Conservation (phyloP, 2,888 invertebrate species). For the Marronus borbonicus region DNA sequence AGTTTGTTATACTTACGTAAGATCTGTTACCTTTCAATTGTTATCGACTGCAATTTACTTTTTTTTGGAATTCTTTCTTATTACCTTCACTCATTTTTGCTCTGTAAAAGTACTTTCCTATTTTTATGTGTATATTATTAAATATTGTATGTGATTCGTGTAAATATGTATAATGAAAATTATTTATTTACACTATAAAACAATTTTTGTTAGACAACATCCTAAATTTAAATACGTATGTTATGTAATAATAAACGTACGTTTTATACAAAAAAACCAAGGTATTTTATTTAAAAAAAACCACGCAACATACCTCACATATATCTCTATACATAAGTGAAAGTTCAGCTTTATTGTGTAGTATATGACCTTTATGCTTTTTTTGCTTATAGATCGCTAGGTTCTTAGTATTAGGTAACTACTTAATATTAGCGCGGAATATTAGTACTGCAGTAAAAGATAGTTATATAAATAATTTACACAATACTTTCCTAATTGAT, state of each 20-base stretch:
- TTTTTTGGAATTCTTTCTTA: conserved; percentile 3
- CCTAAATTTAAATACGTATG: conserved; percentile 44
- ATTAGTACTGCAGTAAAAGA: conserved; percentile 40
- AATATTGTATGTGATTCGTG: conserved; percentile 49
- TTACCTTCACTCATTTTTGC: conserved; percentile 5
- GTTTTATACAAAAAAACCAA: conserved; percentile 48
- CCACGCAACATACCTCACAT: conserved; percentile 24
- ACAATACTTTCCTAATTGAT: conserved; percentile 1
- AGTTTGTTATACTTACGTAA: conserved; percentile 12
- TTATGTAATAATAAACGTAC: conserved; percentile 50
- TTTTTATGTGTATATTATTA: conserved; percentile 32
- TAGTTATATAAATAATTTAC: conserved; percentile 36
- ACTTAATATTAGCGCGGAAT: conserved; percentile 13
- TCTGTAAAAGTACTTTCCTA: not conserved
- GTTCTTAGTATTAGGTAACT: conserved; percentile 45
- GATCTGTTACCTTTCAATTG: conserved; percentile 32
- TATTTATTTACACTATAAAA: conserved; percentile 50
- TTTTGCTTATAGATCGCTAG: conserved; percentile 16
- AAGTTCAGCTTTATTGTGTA: conserved; percentile 33
- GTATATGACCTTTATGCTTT: conserved; percentile 48
- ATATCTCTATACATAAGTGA: conserved; percentile 43
- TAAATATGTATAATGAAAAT: conserved; percentile 39
- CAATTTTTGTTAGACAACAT: conserved; percentile 39
- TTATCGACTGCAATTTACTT: conserved; percentile 8
- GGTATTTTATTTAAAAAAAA: conserved; percentile 43